Evolutionary conservation across 2,888 invertebrate species (phyloP).

Genomic region (Carcina quercana): DNA sequence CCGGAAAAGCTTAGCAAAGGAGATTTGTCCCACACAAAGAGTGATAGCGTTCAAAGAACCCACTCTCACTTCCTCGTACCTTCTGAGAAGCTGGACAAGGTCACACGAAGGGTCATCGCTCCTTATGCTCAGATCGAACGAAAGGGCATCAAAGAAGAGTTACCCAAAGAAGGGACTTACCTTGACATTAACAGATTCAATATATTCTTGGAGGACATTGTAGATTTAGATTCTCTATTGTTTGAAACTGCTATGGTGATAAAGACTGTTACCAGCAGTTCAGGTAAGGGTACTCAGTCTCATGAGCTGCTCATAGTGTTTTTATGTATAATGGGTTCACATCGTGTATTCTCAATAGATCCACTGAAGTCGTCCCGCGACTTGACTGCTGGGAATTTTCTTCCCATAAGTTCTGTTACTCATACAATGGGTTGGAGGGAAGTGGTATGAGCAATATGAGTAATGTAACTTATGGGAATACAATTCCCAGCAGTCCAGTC

Average conservation of each 20-base stretch:
- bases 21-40: too few species aligned
- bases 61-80: conserved; percentile 59
- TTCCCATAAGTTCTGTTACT: too few species aligned
- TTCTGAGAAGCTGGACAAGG: conserved; percentile 64
- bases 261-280: conserved; percentile 70
- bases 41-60: conserved; percentile 30
- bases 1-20: conserved; percentile 11
- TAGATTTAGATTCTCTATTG: conserved; percentile 70
- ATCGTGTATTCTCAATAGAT: too few species aligned
- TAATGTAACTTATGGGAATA: too few species aligned
- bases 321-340: too few species aligned
- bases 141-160: conserved; percentile 49
- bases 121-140: conserved; percentile 70
- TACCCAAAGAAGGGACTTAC: conserved; percentile 42
- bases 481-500: too few species aligned
- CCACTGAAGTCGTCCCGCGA: too few species aligned
- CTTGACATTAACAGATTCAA: conserved; percentile 59
- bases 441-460: too few species aligned
- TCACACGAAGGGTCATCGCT: conserved; percentile 73
- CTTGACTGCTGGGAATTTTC: too few species aligned
- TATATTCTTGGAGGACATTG: conserved; percentile 70
- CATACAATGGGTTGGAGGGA: too few species aligned
- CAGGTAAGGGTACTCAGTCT: conserved; percentile 45
- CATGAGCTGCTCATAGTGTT: too few species aligned
- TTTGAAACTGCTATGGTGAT: conserved; percentile 74